phyloP scores from a whole-genome alignment of 2,797 vertebrate genomes.

The Helarctos malayanus region DNA sequence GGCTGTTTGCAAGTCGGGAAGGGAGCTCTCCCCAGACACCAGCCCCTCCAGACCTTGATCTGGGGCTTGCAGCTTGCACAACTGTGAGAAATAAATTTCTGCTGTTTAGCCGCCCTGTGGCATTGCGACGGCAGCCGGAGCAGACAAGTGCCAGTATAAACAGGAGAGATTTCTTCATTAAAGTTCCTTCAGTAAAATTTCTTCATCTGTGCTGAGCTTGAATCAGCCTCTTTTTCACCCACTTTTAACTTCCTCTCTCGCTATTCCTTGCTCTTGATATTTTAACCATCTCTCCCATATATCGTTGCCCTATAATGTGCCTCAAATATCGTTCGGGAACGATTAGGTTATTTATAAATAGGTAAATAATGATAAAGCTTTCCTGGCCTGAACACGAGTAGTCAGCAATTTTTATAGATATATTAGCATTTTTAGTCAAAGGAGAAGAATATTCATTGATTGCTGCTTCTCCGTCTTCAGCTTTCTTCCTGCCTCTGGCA shows the following conservation, averaged over 20 bases:
- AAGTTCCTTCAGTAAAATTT: constrained; percentile 53
- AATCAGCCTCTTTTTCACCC: neutral
- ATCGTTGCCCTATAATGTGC: neutral
- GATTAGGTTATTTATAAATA: constrained; percentile 1
- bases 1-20: neutral
- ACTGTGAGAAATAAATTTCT: neutral
- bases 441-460: constrained; percentile 22
- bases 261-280: constrained; percentile 11
- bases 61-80: neutral
- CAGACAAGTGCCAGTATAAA: neutral
- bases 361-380: constrained; percentile 60
- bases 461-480: constrained; percentile 63
- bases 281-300: neutral
- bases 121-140: neutral
- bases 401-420: neutral
- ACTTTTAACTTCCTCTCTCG: constrained; percentile 34
- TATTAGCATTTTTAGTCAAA: constrained; percentile 52
- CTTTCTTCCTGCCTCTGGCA: constrained; percentile 39
- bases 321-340: constrained; percentile 7
- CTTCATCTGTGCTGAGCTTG: constrained; percentile 30
- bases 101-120: neutral
- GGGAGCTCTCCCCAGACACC: neutral
- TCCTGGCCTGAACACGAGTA: neutral
- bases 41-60: neutral
- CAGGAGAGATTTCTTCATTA: constrained; percentile 9